Evolutionary conservation across 1,140 invertebrate species (phyloP).

Genomic region (Pogonus chalceus): DNA sequence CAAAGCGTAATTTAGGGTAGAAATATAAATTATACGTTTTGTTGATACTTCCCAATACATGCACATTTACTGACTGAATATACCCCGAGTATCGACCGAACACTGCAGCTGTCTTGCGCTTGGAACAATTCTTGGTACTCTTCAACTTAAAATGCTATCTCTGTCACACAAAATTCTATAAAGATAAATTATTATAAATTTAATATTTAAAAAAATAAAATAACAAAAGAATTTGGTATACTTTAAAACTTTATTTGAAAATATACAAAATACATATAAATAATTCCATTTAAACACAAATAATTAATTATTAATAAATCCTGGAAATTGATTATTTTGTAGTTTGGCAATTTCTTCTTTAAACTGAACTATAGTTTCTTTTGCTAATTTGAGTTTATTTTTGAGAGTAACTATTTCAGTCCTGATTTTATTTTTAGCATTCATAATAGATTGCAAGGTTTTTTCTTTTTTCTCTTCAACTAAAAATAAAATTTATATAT

Average conservation of each 20-base stretch:
- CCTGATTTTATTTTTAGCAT: constrained; percentile 75
- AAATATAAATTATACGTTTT: no score
- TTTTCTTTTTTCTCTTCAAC: constrained; percentile 87
- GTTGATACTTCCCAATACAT: no score
- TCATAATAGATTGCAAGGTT: constrained; percentile 64
- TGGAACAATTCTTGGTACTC: not conserved
- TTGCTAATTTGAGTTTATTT: constrained; percentile 77
- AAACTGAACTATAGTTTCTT: constrained; percentile 82
- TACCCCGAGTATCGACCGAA: constrained; percentile 4
- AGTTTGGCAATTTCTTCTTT: constrained; percentile 75
- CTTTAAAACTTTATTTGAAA: no score
- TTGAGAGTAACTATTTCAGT: constrained; percentile 77
- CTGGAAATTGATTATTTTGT: constrained; percentile 36
- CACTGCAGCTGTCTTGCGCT: not conserved
- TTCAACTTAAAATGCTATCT: not conserved
- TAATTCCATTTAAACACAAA: not conserved
- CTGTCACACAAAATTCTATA: no score
- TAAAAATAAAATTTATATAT: constrained; percentile 39
- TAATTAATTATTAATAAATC: not conserved
- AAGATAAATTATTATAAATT: no score
- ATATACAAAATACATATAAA: no score
- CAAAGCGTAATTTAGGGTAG: no score
- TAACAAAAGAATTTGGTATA: no score
- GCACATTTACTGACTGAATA: not conserved
- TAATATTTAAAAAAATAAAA: no score